Evolutionary conservation across 2,113 vertebrate species (phyloP), one percentile per base, ranked within the genome.

Genomic region (Aptenodytes forsteri): DNA sequence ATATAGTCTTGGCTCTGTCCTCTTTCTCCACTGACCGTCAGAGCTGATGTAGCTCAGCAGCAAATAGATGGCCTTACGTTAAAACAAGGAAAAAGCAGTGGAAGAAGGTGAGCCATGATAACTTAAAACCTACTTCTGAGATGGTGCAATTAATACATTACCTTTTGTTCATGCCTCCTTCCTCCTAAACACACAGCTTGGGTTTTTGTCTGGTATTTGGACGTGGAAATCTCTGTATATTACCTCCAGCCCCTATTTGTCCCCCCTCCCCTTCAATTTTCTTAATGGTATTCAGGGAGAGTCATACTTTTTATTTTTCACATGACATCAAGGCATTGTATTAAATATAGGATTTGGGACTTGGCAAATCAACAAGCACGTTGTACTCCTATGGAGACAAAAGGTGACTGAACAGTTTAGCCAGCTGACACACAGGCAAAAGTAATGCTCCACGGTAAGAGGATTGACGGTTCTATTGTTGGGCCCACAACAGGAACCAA

Each of bases 401-500:
- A 96, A 87, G 83, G 92, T 94, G 83, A 96, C 83, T 91, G 86
- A 97, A 93, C 83, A 81, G 87, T 97, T 95, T 93, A 95, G 83
- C 89, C 89, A 92, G 89, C 70, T 1, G 2, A 83, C 72, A 82
- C 34, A 70, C 83, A 92, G 76, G 83, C 86, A 64, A 64, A 90
- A 94, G 92, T 90, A 95, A 97, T 93, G 47, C 69, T 89, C 86
- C 64, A 69, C 16, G 0, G 64, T 95, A 97, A 97, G 94, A 96
- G 92, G 96, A 95, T 96, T 96, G 90, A 61, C 10, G 8, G 47
- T 83, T 94, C 76, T 95, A 92, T 97, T 97, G 92, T 96, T 89
- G 72, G 75, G 46, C 36, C 94, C 86, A 84, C 91, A 71, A 92
- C 89, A 91, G 94, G 91, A 95, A 95, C 40, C 65, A 95, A 95